Evolutionary conservation across 2,113 vertebrate species (phyloP), one percentile per base, ranked within the genome.

Genomic region (Esox niger): DNA sequence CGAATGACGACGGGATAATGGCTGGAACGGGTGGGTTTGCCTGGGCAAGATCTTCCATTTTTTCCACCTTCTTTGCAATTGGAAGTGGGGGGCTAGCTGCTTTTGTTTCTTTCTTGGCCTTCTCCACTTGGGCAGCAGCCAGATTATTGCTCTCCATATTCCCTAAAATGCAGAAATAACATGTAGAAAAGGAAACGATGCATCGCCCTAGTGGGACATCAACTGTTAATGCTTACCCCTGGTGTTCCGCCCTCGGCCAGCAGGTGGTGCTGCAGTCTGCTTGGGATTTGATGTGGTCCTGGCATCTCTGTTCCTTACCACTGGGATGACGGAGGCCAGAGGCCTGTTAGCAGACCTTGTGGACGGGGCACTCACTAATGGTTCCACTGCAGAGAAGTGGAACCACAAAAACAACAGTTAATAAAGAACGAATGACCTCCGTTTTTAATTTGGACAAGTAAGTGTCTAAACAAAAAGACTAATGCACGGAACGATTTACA

Each of bases 1-100:
- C 97, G 70, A 99, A 99, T 6, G 96, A 98, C 0, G 64, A 33
- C 2, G 90, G 84, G 0, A 85, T 87, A 54, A 92, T 91, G 2
- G 85, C 88, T 0, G 58, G 57, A 7, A 1, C 20, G 21, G 23
- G 49, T 20, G 23, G 2, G 49, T 8, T 2, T 6, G 8, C 61
- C 43, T 23, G n/a, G 1, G 63, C n/a, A 3, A 61, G 29, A 38
- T 49, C 65, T 56, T 85, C 82, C 59, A 75, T 68, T 65, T 26
- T 23, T 62, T 66, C 56, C 47, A 69, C 65, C 1, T 81, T 63
- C 29, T 82, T 1, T 77, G 64, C 29, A 11, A 56, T 31, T 2
- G 52, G 23, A 2, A 46, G 23, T 1, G 54, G n/a, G 0, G 9
- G 66, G n/a, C 20, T 47, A 8, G 69, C 56, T 49, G 60, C 62